Conservation (phyloP, 2,797 vertebrate species). For the Vultur gryphus region DNA sequence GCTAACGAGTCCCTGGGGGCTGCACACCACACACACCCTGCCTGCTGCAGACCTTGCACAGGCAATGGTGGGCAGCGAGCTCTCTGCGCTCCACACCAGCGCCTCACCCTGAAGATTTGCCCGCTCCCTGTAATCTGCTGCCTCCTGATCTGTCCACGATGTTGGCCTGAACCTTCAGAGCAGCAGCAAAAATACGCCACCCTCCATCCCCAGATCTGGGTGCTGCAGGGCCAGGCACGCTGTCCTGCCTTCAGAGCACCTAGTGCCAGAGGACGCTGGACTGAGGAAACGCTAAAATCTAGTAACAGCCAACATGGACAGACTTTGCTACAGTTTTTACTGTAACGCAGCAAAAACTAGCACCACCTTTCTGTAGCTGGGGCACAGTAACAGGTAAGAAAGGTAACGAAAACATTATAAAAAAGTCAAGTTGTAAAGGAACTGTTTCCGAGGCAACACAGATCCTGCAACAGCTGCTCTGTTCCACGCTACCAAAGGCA, state of each 20-base stretch:
- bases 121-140: too few species aligned
- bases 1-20: neutral
- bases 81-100: neutral
- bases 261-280: neutral
- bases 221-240: neutral
- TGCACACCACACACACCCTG: rapidly evolving
- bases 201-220: neutral
- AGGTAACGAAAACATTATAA: neutral
- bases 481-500: neutral
- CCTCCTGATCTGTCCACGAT: neutral
- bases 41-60: neutral
- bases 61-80: neutral
- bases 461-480: neutral
- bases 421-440: neutral
- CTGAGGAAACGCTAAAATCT: neutral
- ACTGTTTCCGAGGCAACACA: neutral
- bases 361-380: neutral
- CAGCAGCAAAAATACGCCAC: neutral
- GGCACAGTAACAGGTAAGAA: neutral
- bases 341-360: neutral
- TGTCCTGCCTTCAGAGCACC: neutral
- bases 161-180: neutral
- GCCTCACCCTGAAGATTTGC: neutral
- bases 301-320: rapidly evolving
- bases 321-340: neutral